Evolutionary conservation across 2,113 vertebrate genomes (phyloP).

Genomic region (Lagopus muta): DNA sequence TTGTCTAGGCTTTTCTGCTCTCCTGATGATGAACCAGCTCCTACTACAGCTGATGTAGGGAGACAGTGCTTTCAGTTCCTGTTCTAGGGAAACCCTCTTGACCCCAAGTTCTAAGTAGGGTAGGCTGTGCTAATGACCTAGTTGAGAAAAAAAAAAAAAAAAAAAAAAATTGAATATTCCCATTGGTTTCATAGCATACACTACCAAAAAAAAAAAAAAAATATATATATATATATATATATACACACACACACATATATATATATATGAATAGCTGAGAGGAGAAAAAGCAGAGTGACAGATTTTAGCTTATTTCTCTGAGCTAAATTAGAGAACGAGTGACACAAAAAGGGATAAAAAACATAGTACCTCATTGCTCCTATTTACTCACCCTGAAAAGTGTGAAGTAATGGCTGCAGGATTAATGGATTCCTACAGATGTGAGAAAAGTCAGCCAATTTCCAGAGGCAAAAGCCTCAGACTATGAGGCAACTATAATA

Average conservation of each 20-base stretch:
- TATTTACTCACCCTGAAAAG: neutral
- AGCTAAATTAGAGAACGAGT: neutral
- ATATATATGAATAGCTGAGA: accelerated
- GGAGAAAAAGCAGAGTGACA: neutral
- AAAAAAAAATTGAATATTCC: neutral
- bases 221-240: no score
- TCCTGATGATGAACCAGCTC: neutral
- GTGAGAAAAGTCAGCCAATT: conserved; percentile 5
- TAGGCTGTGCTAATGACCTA: neutral
- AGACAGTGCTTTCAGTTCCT: neutral
- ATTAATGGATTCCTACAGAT: neutral
- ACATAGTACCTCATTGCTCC: neutral
- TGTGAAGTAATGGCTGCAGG: neutral
- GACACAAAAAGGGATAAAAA: neutral
- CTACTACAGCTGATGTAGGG: accelerated
- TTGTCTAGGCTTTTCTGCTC: neutral
- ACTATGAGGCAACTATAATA: neutral
- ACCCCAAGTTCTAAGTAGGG: neutral
- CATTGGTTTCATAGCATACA: neutral
- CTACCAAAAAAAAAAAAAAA: no score
- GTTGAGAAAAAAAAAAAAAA: neutral
- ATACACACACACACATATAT: no score
- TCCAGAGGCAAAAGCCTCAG: neutral
- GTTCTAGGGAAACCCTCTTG: neutral
- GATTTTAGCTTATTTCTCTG: neutral